Conservation (phyloP, 2,888 invertebrate genomes). For the Helicoverpa assulta region DNA sequence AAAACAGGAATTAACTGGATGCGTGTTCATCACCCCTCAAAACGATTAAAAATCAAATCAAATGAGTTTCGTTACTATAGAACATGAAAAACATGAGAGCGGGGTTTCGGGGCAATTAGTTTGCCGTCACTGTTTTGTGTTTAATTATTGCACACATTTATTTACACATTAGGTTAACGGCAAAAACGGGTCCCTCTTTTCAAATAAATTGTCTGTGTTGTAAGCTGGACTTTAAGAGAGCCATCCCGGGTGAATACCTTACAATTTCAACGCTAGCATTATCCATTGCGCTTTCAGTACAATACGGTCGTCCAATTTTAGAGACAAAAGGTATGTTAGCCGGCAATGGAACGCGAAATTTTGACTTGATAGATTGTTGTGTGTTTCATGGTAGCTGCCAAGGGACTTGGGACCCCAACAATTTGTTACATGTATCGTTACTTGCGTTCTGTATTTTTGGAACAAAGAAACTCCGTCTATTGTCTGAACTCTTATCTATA, state of each 20-base stretch:
- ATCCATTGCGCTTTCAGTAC: conserved; percentile 26
- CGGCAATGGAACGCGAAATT: conserved; percentile 21
- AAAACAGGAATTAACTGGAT: conserved; percentile 40
- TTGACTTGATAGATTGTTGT: not conserved
- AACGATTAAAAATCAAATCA: conserved; percentile 56
- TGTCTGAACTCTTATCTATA: conserved; percentile 68
- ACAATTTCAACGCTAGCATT: not conserved
- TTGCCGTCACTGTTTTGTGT: conserved; percentile 78
- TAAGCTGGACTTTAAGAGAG: conserved; percentile 43
- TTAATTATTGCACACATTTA: conserved; percentile 88
- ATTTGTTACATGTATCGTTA: conserved; percentile 80
- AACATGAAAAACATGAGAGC: conserved; percentile 64
- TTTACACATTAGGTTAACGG: conserved; percentile 87
- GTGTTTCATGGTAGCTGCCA: conserved; percentile 25
- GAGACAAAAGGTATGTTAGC: not conserved
- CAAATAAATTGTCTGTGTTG: conserved; percentile 79
- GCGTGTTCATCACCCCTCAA: conserved; percentile 36
- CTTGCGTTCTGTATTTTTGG: conserved; percentile 71
- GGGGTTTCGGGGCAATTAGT: conserved; percentile 81
- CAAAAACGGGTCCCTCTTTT: conserved; percentile 85
- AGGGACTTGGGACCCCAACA: conserved; percentile 60
- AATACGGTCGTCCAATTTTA: not conserved
- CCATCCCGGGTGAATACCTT: not conserved
- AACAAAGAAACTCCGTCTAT: conserved; percentile 74
- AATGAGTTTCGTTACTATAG: conserved; percentile 54